Base-by-base conservation (phyloP, 35 echinoderm and acorn worm species). In the Patiria miniata region DNA sequence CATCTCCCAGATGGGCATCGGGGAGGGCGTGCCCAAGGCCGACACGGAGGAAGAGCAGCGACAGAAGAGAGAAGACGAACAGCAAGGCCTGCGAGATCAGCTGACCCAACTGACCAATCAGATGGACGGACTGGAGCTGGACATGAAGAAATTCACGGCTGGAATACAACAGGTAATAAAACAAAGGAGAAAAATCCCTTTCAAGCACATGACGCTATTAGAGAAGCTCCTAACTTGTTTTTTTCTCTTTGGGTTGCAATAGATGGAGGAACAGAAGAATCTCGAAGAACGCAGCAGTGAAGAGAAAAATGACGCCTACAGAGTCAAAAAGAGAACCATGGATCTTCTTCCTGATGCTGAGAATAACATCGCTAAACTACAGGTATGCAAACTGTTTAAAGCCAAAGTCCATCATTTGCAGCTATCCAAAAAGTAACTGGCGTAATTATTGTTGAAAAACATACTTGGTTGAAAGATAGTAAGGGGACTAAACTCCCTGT, bases 291-390 rank as follows among this genome's bases (percentile, higher is more conserved):
- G 79, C 39, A 37, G 57, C 5, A 94, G 91, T 28, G 51, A 58
- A 17, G 92, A 92, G 14, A 91, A 84, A 60, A 60, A 89, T 44
- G 96, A 94, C 8, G 57, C 81, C 15, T 94, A 89, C 60, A 89
- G 86, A 80, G 96, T 98, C 4, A 98, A 98, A 79, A 98, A 94
- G 79, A 88, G 89, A 83, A 98, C 96, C 23, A 85, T 98, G 60
- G 96, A 98, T 76, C 89, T 98, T 28, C 69, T 98, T 28, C 96
- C 96, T 51, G 92, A 98, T 84, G 95, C 96, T 44, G 92, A 98
- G 73, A 98, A 91, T 39, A 98, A 94, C 55, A 98, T 98, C 26
- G 86, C 82, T 22, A 88, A 94, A 51, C 82, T 98, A 30, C 95
- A 98, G 92, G 95, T 98, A 91, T 69, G 76, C 16, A 82, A 47